A percentile compares a stretch with the other conserved stretches of the same genome.
Evolutionary conservation across 1,140 invertebrate species (phyloP).

Genomic region (Halictus rubicundus): DNA sequence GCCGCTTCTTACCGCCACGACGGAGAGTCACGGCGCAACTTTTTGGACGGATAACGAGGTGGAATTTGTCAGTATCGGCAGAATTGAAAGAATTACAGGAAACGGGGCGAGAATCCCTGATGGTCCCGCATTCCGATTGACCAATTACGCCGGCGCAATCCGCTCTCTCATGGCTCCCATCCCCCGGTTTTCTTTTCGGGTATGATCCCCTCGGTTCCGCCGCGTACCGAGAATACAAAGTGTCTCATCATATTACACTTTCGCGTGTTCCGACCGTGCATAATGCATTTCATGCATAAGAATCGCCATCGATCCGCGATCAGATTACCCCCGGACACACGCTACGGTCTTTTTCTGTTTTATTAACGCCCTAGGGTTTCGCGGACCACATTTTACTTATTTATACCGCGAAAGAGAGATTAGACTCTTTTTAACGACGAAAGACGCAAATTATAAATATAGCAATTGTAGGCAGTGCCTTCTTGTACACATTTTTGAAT

Average conservation of each 20-base stretch:
- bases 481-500: too few species aligned
- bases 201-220: constrained; percentile 3
- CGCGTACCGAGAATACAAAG: constrained; percentile 8
- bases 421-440: too few species aligned
- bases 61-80: constrained; percentile 49
- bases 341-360: too few species aligned
- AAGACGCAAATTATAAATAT: too few species aligned
- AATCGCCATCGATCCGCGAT: neutral
- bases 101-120: constrained; percentile 29
- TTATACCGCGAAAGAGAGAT: too few species aligned
- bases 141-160: constrained; percentile 33
- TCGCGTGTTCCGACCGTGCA: neutral
- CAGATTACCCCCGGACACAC: neutral
- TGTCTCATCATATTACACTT: neutral
- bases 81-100: constrained; percentile 42
- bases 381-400: too few species aligned
- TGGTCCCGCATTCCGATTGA: constrained; percentile 35
- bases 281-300: neutral
- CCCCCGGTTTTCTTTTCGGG: neutral
- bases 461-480: too few species aligned
- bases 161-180: neutral
- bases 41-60: constrained; percentile 37
- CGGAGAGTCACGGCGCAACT: constrained; percentile 9
- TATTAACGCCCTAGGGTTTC: too few species aligned
- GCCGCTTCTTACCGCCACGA: constrained; percentile 32